A percentile compares a stretch with the other conserved stretches of the same genome.
Conservation (phyloP, 2,888 invertebrate species). For the Andrena minutula region DNA sequence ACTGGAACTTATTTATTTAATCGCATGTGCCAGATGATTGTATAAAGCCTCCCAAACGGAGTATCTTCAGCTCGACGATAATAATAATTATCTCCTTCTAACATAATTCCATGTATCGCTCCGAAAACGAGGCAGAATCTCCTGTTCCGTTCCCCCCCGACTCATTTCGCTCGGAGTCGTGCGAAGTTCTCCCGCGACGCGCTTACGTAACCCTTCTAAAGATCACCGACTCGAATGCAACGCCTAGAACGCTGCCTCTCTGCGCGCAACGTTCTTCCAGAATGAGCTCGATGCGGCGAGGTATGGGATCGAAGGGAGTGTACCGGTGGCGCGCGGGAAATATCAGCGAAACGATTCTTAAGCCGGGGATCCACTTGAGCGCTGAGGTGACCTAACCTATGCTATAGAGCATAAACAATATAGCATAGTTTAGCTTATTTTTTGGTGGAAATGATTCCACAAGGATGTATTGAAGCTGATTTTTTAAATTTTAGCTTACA, state of each 20-base stretch:
- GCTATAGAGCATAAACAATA: no score
- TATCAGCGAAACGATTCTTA: background rate
- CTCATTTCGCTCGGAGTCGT: conserved; percentile 18
- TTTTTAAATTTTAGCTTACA: no score
- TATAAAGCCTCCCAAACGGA: conserved; percentile 27
- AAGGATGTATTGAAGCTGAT: no score
- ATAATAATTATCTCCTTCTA: conserved; percentile 17
- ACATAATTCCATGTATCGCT: conserved; percentile 2
- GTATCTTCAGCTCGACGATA: conserved; percentile 41
- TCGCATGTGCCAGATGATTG: conserved; percentile 65
- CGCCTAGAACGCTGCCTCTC: conserved; percentile 5
- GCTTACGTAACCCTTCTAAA: conserved; percentile 38
- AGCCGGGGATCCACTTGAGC: no score
- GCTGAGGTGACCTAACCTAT: no score
- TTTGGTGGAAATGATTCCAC: no score
- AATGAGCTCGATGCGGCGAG: background rate
- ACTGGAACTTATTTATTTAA: conserved; percentile 65
- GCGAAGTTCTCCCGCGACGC: conserved; percentile 31
- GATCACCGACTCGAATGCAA: conserved; percentile 28
- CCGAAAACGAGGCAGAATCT: conserved; percentile 33
- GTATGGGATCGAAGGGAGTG: background rate
- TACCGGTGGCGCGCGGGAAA: background rate
- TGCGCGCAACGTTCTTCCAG: background rate
- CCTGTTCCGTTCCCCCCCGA: conserved; percentile 14
- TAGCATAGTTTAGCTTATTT: no score